A percentile compares a stretch with the other conserved stretches of the same genome.
Evolutionary conservation across 2,113 vertebrate genomes (phyloP).

Genomic region (Spilogale gracilis): DNA sequence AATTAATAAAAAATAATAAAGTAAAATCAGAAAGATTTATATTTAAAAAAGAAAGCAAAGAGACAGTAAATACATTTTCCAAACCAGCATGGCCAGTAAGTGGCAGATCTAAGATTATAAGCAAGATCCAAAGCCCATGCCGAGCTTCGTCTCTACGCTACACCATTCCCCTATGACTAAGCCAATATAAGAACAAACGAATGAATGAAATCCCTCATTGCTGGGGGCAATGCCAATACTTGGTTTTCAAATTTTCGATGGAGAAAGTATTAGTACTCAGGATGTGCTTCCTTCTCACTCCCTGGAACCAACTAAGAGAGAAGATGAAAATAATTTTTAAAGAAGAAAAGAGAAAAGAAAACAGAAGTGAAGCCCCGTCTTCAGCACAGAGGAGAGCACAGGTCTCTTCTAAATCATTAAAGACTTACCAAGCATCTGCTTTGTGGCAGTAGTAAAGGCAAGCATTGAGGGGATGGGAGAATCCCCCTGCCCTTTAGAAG

Average conservation of each 20-base stretch:
- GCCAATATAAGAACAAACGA: background rate
- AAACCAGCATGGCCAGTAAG: background rate
- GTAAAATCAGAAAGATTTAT: no score
- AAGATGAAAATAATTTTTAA: background rate
- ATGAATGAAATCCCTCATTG: background rate
- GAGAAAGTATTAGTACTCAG: background rate
- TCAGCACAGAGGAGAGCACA: background rate
- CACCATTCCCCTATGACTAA: background rate
- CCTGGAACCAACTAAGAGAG: background rate
- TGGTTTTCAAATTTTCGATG: background rate
- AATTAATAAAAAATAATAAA: no score
- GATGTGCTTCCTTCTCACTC: background rate
- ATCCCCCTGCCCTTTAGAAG: background rate
- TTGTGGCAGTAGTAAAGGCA: background rate
- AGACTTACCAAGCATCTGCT: background rate
- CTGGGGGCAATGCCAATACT: background rate
- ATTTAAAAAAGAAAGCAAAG: background rate
- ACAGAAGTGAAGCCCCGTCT: background rate
- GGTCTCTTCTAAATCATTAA: background rate
- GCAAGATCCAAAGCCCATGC: background rate
- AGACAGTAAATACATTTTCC: constrained; percentile 3
- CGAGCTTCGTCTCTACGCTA: background rate
- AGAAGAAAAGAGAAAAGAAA: background rate
- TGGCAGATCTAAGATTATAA: background rate
- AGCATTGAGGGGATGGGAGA: background rate